Evolutionary conservation across 1,140 invertebrate genomes (phyloP).

Genomic region (Nephila pilipes): DNA sequence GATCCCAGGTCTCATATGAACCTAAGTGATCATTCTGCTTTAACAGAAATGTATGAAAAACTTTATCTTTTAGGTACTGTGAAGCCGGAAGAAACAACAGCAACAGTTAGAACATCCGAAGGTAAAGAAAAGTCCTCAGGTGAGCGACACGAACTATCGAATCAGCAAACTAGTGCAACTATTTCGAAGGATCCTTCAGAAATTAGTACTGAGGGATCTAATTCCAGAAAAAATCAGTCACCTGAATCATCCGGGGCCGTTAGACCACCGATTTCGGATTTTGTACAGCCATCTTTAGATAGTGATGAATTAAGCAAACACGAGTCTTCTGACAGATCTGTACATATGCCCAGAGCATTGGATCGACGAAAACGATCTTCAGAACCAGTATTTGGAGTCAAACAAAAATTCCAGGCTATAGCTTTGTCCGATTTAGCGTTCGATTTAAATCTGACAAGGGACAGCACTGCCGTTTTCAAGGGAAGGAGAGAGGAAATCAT

Average conservation of each 20-base stretch:
- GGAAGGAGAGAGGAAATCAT: conserved; percentile 91
- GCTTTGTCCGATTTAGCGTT: conserved; percentile 95
- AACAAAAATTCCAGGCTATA: conserved; percentile 93
- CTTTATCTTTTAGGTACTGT: background rate
- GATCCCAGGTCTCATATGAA: conserved; percentile 3
- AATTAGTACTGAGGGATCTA: background rate
- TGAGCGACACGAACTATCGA: background rate
- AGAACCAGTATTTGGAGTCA: conserved; percentile 89
- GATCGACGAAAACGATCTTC: conserved; percentile 83
- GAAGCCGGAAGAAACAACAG: background rate
- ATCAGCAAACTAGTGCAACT: background rate
- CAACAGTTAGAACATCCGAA: background rate
- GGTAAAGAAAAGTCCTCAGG: too few species aligned
- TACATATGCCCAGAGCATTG: conserved; percentile 78
- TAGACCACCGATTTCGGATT: conserved; percentile 34
- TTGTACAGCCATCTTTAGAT: conserved; percentile 29
- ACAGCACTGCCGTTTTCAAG: conserved; percentile 86
- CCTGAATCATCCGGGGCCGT: background rate
- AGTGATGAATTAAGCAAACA: conserved; percentile 82
- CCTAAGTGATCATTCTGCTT: background rate
- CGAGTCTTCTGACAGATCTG: conserved; percentile 77
- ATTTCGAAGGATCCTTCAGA: background rate
- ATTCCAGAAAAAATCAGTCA: background rate
- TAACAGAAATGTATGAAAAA: background rate
- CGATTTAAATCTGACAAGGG: conserved; percentile 89